Percentiles rank a stretch among this genome's conserved stretches.
phyloP scores from a whole-genome alignment of 2,797 vertebrate genomes.

The Apogon talboti region DNA sequence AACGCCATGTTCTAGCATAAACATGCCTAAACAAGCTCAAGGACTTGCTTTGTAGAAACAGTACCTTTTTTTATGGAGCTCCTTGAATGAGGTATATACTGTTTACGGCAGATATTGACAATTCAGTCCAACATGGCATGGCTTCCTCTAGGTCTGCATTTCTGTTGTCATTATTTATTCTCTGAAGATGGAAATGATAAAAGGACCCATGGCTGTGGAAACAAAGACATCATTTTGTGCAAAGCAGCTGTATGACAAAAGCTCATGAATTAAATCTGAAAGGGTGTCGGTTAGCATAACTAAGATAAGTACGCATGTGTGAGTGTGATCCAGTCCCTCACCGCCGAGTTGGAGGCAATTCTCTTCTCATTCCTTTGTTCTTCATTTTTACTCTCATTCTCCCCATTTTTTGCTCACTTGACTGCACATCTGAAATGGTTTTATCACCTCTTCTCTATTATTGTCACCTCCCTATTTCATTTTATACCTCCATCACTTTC shows the following conservation, averaged over 20 bases:
- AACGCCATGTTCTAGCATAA: constrained; percentile 21
- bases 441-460: constrained; percentile 45
- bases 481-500: constrained; percentile 22
- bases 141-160: constrained; percentile 9
- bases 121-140: background rate
- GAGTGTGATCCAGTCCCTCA: constrained; percentile 23
- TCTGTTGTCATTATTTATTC: constrained; percentile 2
- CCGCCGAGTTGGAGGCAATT: constrained; percentile 16
- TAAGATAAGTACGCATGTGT: background rate
- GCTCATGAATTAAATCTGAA: constrained; percentile 1
- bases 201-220: background rate
- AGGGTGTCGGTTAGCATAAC: background rate
- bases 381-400: constrained; percentile 6
- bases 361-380: constrained; percentile 2
- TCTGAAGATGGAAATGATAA: constrained; percentile 1
- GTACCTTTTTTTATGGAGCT: constrained; percentile 15
- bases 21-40: constrained; percentile 11
- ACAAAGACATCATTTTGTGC: background rate
- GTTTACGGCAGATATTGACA: background rate
- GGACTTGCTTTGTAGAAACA: constrained; percentile 19
- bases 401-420: constrained; percentile 35
- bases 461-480: constrained; percentile 34
- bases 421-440: constrained; percentile 47
- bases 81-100: background rate
- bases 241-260: constrained; percentile 4